Conservation (phyloP, 2,888 invertebrate species). For the Ophion costatus region DNA sequence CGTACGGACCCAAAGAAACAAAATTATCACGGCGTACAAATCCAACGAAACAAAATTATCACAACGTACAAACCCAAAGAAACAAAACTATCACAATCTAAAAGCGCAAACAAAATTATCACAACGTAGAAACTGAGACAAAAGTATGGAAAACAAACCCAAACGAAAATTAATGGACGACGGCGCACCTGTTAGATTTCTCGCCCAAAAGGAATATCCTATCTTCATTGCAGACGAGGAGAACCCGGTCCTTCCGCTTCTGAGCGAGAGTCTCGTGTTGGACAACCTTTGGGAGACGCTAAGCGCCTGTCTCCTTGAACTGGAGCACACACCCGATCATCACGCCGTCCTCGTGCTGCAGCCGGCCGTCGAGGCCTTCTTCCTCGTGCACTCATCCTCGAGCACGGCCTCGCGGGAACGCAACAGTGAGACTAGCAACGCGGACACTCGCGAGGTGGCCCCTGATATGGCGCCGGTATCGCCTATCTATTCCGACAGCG, state of each 20-base stretch:
- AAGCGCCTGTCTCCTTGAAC: constrained; percentile 90
- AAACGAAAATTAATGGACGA: too few relatives aligned
- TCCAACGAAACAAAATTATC: too few relatives aligned
- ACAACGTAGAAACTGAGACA: too few relatives aligned
- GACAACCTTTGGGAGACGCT: constrained; percentile 91
- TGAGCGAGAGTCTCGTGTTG: constrained; percentile 89
- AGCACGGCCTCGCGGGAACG: constrained; percentile 80
- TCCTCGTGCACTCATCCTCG: constrained; percentile 92
- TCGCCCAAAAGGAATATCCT: neutral
- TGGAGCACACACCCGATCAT: constrained; percentile 93
- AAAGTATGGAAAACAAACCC: too few relatives aligned
- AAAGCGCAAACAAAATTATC: too few relatives aligned
- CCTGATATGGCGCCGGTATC: constrained; percentile 81
- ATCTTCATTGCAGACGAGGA: constrained; percentile 71
- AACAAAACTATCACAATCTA: neutral
- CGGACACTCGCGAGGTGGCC: constrained; percentile 78
- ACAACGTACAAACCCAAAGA: neutral
- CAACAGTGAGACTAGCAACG: constrained; percentile 70
- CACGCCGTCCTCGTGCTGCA: constrained; percentile 94
- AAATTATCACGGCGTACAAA: neutral
- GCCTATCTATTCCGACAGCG: constrained; percentile 80
- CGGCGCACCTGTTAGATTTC: neutral
- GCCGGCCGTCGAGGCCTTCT: constrained; percentile 96
- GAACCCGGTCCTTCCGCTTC: constrained; percentile 84
- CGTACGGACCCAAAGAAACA: too few relatives aligned